phyloP scores from a whole-genome alignment of 2,888 invertebrate species.

The Eurois occulta region DNA sequence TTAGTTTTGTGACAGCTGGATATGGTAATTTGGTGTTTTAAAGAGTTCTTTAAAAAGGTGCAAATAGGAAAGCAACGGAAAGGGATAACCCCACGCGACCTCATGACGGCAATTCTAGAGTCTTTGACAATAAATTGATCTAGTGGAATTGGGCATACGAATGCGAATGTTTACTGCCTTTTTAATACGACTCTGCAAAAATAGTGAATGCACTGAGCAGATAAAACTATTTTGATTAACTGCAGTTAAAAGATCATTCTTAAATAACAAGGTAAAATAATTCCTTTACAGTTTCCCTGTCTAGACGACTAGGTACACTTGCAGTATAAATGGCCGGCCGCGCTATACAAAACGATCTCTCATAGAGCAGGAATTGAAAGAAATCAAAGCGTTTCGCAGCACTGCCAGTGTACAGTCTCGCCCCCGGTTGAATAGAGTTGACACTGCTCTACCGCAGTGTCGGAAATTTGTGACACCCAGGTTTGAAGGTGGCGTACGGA shows the following conservation, averaged over 20 bases:
- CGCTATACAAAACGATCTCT: slow-evolving; percentile 57
- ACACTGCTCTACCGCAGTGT: slow-evolving; percentile 19
- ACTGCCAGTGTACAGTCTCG: slow-evolving; percentile 3
- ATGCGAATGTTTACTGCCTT: not conserved
- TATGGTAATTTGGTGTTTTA: not conserved
- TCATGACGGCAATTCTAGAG: not conserved
- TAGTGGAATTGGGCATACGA: not conserved
- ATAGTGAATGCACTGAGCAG: not conserved
- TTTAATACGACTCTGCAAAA: not conserved
- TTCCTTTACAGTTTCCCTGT: slow-evolving; percentile 25
- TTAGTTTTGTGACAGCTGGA: not conserved
- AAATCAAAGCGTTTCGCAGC: slow-evolving; percentile 54
- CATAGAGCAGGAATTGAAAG: slow-evolving; percentile 58
- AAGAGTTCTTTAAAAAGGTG: not conserved
- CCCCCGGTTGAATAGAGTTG: slow-evolving; percentile 51
- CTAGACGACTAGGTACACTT: slow-evolving; percentile 42
- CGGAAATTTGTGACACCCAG: slow-evolving; percentile 39
- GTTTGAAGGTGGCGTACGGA: slow-evolving; percentile 1
- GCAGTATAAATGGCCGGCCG: slow-evolving; percentile 42
- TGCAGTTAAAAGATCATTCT: not conserved
- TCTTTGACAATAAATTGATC: not conserved
- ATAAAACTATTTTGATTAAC: not conserved
- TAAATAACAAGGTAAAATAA: slow-evolving; percentile 23
- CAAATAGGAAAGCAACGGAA: too few relatives aligned
- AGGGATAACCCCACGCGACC: not conserved